Percentiles rank a stretch among this genome's conserved stretches.
These are phyloP conservation scores for Sciurus carolinensis DNA, from an alignment of 2,797 vertebrate species.

Conservation along the genomic window DNA sequence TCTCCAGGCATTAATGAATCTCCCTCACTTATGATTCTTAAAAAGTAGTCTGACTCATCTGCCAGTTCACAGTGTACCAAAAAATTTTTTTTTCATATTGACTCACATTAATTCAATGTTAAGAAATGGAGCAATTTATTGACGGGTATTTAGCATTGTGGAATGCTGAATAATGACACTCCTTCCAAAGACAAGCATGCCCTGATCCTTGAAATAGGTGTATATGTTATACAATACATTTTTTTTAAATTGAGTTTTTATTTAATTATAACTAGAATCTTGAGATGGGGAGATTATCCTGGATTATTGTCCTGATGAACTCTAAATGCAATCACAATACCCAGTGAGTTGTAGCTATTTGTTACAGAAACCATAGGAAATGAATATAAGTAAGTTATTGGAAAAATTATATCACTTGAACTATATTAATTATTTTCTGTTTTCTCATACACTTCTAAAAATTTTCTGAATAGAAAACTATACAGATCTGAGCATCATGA, in stretches of 20 bases:
- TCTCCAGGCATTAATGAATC: conserved; percentile 43
- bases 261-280: background rate
- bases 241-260: background rate
- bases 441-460: background rate
- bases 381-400: background rate
- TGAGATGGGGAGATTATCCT: background rate
- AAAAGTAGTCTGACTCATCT: background rate
- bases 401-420: background rate
- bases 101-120: conserved; percentile 15
- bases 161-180: background rate
- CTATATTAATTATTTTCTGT: background rate
- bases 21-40: conserved; percentile 61
- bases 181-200: background rate
- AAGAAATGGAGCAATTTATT: background rate
- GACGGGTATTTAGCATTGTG: background rate
- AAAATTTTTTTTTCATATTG: background rate
- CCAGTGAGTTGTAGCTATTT: background rate
- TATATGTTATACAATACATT: background rate
- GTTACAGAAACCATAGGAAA: background rate
- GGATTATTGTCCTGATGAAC: background rate
- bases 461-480: background rate
- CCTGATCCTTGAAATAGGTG: background rate
- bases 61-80: background rate
- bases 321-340: background rate
- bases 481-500: background rate